These are phyloP conservation scores for Trichogramma pretiosum DNA, from an alignment of 1,140 invertebrate species.

Conservation along the genomic window DNA sequence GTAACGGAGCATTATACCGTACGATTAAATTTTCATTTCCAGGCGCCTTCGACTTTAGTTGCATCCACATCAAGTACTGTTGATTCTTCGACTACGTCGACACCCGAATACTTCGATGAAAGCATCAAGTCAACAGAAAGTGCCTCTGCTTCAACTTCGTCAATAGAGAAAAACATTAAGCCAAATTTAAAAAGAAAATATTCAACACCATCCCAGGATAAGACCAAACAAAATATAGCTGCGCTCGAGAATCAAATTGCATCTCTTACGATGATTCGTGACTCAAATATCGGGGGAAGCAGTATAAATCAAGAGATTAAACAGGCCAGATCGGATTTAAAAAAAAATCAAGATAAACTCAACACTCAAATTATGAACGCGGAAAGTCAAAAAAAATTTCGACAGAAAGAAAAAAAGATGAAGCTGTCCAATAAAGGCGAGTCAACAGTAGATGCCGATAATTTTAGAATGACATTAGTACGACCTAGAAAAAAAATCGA, in stretches of 20 bases:
- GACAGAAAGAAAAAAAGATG: neutral
- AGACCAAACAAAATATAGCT: too few species aligned
- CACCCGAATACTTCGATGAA: too few species aligned
- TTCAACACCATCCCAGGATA: too few species aligned
- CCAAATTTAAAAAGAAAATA: too few species aligned
- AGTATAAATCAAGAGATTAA: neutral
- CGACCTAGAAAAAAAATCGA: conserved; percentile 15
- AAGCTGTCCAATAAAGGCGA: neutral
- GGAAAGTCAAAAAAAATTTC: neutral
- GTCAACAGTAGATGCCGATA: neutral
- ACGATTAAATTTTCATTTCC: too few species aligned
- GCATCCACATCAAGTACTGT: too few species aligned
- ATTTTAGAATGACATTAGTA: neutral
- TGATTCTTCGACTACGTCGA: too few species aligned
- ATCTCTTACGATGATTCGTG: neutral
- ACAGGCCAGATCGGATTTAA: neutral
- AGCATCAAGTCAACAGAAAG: too few species aligned
- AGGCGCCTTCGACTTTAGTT: too few species aligned
- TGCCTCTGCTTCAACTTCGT: too few species aligned
- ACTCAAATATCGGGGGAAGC: neutral
- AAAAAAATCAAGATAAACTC: neutral
- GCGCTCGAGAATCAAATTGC: neutral
- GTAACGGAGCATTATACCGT: too few species aligned
- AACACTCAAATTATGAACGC: neutral
- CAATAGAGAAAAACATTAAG: too few species aligned